These are phyloP conservation scores for Nomia melanderi DNA, from an alignment of 1,140 invertebrate species.

Conservation along the genomic window DNA sequence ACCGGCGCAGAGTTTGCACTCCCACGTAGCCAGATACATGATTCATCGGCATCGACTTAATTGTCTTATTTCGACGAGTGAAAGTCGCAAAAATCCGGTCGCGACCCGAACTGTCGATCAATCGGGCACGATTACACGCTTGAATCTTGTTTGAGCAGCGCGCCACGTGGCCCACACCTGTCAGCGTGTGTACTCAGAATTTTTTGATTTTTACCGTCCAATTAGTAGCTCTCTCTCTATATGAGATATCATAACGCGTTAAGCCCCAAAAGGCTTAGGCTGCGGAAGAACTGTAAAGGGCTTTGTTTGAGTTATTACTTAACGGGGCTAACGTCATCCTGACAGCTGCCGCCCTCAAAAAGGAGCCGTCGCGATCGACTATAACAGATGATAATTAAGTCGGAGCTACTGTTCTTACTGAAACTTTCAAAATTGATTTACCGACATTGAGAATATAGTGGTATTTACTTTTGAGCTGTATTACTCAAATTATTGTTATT, in stretches of 20 bases:
- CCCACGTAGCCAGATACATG: slow-evolving; percentile 57
- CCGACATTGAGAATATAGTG: no score
- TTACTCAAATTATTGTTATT: no score
- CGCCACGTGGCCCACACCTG: neutral
- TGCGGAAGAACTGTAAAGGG: neutral
- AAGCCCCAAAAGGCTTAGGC: neutral
- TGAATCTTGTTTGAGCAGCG: neutral
- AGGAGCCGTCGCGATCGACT: neutral
- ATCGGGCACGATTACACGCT: neutral
- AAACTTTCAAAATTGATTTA: neutral
- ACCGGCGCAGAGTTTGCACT: slow-evolving; percentile 55
- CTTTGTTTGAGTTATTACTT: slow-evolving; percentile 57
- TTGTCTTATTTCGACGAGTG: slow-evolving; percentile 53
- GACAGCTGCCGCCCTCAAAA: neutral
- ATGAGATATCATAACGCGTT: slow-evolving; percentile 14
- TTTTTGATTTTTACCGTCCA: slow-evolving; percentile 30
- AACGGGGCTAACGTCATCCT: slow-evolving; percentile 17
- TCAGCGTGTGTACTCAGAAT: neutral
- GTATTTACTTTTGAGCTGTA: no score
- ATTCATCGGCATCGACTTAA: slow-evolving; percentile 51
- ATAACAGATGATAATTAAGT: slow-evolving; percentile 10
- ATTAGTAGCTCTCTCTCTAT: slow-evolving; percentile 34
- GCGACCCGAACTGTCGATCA: neutral
- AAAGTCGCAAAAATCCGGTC: slow-evolving; percentile 36
- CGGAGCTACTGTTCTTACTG: neutral